Conservation (phyloP, 2,888 invertebrate species). For the Eurois occulta region DNA sequence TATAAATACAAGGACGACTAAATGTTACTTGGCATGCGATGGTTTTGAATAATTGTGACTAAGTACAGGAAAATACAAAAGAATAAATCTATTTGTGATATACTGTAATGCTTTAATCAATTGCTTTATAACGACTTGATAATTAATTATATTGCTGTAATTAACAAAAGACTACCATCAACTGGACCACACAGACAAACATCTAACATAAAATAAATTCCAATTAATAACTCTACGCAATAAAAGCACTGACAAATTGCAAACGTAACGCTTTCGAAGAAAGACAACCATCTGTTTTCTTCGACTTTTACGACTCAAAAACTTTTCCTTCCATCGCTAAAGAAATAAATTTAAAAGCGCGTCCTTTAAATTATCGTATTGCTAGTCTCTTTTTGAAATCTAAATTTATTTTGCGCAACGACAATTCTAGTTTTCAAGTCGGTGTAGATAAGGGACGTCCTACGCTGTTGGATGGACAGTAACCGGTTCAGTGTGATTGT, state of each 20-base stretch:
- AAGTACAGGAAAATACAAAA: background rate
- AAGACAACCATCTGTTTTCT: conserved; percentile 35
- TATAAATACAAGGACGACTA: background rate
- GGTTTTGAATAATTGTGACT: background rate
- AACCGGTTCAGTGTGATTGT: conserved; percentile 68
- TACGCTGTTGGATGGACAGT: conserved; percentile 68
- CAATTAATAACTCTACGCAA: conserved; percentile 44
- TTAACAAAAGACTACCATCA: conserved; percentile 3
- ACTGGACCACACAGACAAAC: conserved; percentile 28
- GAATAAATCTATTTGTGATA: background rate
- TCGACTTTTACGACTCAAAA: conserved; percentile 47
- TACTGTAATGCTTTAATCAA: background rate
- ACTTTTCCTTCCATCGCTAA: conserved; percentile 9
- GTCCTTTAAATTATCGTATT: conserved; percentile 56
- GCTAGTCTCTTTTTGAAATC: conserved; percentile 62
- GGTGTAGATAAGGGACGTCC: conserved; percentile 72
- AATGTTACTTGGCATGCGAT: background rate
- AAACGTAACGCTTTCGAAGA: conserved; percentile 17
- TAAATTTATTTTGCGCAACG: conserved; percentile 65
- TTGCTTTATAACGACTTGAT: background rate
- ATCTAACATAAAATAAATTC: conserved; percentile 30
- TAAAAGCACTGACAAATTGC: conserved; percentile 53
- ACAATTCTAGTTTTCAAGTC: conserved; percentile 69
- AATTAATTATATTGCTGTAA: background rate
- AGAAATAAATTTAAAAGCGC: conserved; percentile 50